Conservation (phyloP, 2,888 invertebrate genomes). For the Drymonia ruficornis region DNA sequence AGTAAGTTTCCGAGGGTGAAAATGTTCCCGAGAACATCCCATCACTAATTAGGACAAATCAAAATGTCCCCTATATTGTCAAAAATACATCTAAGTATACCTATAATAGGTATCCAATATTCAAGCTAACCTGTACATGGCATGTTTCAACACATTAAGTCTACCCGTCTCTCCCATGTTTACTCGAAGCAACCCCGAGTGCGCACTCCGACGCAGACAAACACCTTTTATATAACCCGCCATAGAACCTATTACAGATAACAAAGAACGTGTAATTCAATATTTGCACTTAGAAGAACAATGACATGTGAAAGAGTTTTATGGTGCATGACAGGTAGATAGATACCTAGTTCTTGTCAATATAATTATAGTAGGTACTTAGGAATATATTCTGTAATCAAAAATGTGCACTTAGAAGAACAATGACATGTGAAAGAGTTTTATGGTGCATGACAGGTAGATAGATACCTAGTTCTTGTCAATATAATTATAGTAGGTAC, state of each 20-base stretch:
- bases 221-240: constrained; percentile 29
- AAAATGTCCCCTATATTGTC: no score
- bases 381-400: no score
- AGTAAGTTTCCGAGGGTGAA: no score
- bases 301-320: background rate
- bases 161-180: background rate
- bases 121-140: no score
- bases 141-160: background rate
- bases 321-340: background rate
- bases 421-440: background rate
- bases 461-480: no score
- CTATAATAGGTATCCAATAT: no score
- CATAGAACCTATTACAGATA: constrained; percentile 33
- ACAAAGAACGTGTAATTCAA: constrained; percentile 17
- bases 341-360: no score
- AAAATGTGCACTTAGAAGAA: constrained; percentile 8
- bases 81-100: no score
- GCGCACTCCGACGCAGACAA: constrained; percentile 25
- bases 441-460: background rate
- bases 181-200: background rate
- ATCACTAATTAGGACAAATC: no score
- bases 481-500: no score
- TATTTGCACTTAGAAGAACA: constrained; percentile 7
- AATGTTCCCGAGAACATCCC: no score
- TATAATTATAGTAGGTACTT: no score